Base-by-base conservation (phyloP, 2,797 vertebrate genomes). In the Malurus splendens region DNA sequence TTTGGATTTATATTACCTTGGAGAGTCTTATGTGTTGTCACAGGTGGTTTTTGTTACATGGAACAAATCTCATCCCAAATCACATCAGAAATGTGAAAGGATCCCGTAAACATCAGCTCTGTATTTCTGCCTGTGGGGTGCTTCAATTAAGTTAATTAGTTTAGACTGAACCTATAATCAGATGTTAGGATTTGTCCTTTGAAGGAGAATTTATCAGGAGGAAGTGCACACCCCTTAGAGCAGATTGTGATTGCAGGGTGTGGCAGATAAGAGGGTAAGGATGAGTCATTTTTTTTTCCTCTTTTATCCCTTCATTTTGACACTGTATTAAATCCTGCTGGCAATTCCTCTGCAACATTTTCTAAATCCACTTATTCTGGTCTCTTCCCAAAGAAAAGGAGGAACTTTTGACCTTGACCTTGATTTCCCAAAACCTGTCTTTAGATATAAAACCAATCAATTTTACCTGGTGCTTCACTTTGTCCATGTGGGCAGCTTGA, bases 131-230 rank as follows among this genome's bases (percentile, higher is more conserved):
- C 28, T 66, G 66, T 75, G 24, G 36, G 54, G 78, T 81, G 18
- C 10, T 90, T 86, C 64, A 89, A 92, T 94, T 92, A 90, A 56
- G 45, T 68, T 50, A 85, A 89, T 92, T 91, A 83, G 56, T 86
- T 75, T 68, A 81, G 48, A 72, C 16, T 38, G 66, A 91, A 50
- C 22, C 33, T 78, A 33, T 73, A 85, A 89, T 89, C 85, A 87
- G 52, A 92, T 79, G 45, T 23, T 78, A 73, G 41, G 36, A 83
- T 89, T 90, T 94, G 38, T 81, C 56, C 50, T 93, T 92, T 83
- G 66, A 67, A 90, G 78, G 17, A 47, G 13, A 75, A 30, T 36
- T 83, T 89, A 94, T 90, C 90, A 67, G 62, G 32, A 86, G 74
- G 79, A 89, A 73, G 52, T 3, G 6, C 19, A 73, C 30, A 81